Percentiles rank a stretch among this genome's conserved stretches.
Conservation (phyloP, 2,888 invertebrate species). For the Acronicta aceris region DNA sequence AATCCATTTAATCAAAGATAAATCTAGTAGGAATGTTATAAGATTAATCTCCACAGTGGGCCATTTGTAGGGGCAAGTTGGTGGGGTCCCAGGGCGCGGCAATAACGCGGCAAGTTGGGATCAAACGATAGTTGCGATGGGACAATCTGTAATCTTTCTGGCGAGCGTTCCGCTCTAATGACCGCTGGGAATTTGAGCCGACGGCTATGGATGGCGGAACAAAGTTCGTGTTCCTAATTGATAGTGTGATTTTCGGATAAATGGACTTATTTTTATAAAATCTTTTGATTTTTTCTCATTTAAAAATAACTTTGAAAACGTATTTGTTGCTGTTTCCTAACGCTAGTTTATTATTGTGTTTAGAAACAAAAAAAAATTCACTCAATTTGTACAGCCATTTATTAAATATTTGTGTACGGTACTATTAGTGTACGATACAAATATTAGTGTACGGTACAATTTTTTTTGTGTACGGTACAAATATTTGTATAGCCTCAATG, state of each 20-base stretch:
- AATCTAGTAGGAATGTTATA: conserved; percentile 47
- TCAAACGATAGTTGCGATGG: conserved; percentile 44
- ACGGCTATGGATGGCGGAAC: conserved; percentile 3
- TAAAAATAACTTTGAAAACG: no score
- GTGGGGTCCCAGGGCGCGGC: conserved; percentile 31
- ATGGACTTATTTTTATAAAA: background rate
- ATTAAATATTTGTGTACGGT: no score
- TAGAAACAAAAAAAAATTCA: no score
- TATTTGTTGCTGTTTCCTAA: no score
- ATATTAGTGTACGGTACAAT: no score
- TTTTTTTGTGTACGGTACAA: no score
- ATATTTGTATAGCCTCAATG: no score
- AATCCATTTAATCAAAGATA: conserved; percentile 50
- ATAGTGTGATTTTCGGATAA: background rate
- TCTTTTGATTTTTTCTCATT: no score
- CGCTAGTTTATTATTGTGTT: no score
- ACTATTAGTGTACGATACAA: no score
- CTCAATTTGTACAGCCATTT: no score
- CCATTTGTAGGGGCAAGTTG: conserved; percentile 42
- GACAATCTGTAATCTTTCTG: conserved; percentile 47
- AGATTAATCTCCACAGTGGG: conserved; percentile 33
- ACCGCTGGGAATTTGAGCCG: conserved; percentile 33
- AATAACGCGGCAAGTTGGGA: conserved; percentile 42
- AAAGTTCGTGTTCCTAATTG: conserved; percentile 3
- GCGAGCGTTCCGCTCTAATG: conserved; percentile 19